These are phyloP conservation scores for Tenrec ecaudatus DNA, from an alignment of 2,113 vertebrate species.

Conservation along the genomic window DNA sequence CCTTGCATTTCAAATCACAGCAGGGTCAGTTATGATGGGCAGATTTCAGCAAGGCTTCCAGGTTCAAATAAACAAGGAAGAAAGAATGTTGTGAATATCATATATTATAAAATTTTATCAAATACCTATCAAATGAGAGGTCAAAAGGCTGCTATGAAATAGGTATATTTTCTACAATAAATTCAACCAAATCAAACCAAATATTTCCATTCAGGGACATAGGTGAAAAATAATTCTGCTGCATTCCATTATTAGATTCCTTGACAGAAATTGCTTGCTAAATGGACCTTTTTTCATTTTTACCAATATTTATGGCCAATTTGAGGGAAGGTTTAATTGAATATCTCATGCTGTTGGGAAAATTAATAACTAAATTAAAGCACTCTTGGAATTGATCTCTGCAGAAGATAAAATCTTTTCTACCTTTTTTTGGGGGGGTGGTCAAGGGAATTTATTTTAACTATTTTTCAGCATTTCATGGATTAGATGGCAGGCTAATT, in stretches of 20 bases:
- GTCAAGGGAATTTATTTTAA: conserved; percentile 74
- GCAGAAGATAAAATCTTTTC: conserved; percentile 74
- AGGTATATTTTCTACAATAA: neutral
- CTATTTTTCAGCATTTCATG: conserved; percentile 39
- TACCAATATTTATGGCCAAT: conserved; percentile 82
- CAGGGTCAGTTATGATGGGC: neutral
- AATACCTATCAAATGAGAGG: neutral
- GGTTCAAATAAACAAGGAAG: neutral
- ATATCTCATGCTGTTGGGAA: conserved; percentile 77
- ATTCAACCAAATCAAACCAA: neutral
- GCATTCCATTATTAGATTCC: conserved; percentile 64
- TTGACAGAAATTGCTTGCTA: conserved; percentile 78
- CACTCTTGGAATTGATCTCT: conserved; percentile 81
- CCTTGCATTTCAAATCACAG: neutral
- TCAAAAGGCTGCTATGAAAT: neutral
- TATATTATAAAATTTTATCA: too few species aligned
- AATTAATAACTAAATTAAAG: conserved; percentile 78
- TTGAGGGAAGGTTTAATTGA: conserved; percentile 85
- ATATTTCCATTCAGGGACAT: conserved; percentile 50
- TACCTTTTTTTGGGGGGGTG: neutral
- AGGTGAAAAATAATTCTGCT: conserved; percentile 73
- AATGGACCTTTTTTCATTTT: conserved; percentile 80
- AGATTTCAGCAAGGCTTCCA: neutral
- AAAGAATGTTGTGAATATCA: neutral
- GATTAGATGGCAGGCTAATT: conserved; percentile 69